Evolutionary conservation across 2,888 invertebrate species (phyloP).

Genomic region (Plebejus argus): DNA sequence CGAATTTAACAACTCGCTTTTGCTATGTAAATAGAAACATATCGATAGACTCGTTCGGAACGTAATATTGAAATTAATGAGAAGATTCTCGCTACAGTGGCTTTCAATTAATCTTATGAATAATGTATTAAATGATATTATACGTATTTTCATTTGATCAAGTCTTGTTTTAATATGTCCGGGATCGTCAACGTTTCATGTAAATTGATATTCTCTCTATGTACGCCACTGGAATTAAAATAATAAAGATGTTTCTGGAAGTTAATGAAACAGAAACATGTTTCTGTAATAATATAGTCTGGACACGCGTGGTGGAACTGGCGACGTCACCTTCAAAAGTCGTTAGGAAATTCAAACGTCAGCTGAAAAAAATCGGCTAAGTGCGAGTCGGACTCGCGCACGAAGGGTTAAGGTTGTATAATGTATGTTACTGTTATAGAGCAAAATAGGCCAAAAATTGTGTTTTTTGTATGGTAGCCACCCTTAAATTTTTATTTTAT

Average conservation of each 20-base stretch:
- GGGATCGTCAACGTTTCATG: background rate
- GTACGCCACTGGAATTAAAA: background rate
- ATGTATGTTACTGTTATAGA: too few species aligned
- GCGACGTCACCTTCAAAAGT: background rate
- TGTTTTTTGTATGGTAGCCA: too few species aligned
- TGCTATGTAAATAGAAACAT: slow-evolving; percentile 4
- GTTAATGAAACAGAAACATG: background rate
- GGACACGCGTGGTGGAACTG: background rate
- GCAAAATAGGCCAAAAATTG: too few species aligned
- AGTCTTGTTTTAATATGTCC: slow-evolving; percentile 17
- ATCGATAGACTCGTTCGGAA: slow-evolving; percentile 7
- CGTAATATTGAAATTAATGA: slow-evolving; percentile 30
- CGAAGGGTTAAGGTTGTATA: too few species aligned
- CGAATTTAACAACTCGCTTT: background rate
- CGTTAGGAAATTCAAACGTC: background rate
- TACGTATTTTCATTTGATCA: slow-evolving; percentile 22
- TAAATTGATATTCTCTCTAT: slow-evolving; percentile 10
- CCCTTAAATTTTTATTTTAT: too few species aligned
- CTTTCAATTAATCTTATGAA: slow-evolving; percentile 31
- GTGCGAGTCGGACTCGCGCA: too few species aligned
- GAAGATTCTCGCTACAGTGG: slow-evolving; percentile 24
- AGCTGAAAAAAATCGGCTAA: too few species aligned
- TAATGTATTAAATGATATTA: slow-evolving; percentile 21
- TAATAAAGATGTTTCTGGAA: background rate
- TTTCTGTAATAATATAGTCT: background rate